phyloP scores from a whole-genome alignment of 64 coral and sea anemone species.

The Trachythela sp. region DNA sequence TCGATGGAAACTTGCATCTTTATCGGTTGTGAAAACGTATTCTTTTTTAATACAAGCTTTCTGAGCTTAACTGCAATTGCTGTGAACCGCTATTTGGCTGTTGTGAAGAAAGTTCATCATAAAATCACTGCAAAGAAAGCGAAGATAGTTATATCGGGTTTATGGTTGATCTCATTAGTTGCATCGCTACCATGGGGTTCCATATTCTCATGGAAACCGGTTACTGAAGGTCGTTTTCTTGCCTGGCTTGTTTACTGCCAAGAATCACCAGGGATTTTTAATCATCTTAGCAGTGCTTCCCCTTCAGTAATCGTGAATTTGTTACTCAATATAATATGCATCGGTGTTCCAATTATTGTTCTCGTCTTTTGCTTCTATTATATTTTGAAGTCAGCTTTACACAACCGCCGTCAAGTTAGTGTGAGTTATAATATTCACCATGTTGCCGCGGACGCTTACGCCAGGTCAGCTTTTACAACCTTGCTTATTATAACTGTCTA shows the following conservation, averaged over 20 bases:
- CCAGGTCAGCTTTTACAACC: slow-evolving; percentile 51
- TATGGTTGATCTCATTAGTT: slow-evolving; percentile 48
- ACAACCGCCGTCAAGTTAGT: slow-evolving; percentile 32
- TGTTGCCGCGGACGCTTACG: slow-evolving; percentile 34
- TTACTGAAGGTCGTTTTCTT: slow-evolving; percentile 16
- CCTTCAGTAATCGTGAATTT: not conserved
- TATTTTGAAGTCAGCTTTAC: slow-evolving; percentile 45
- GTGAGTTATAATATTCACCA: slow-evolving; percentile 47
- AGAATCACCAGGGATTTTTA: not conserved
- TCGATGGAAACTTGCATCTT: slow-evolving; percentile 35
- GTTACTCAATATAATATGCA: slow-evolving; percentile 1
- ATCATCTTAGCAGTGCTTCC: not conserved
- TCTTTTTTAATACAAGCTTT: slow-evolving; percentile 47
- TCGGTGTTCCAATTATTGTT: slow-evolving; percentile 20
- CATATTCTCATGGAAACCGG: not conserved
- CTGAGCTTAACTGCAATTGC: slow-evolving; percentile 50
- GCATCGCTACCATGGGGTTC: slow-evolving; percentile 49
- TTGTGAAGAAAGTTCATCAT: slow-evolving; percentile 54
- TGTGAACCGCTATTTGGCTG: slow-evolving; percentile 57
- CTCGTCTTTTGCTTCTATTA: slow-evolving; percentile 28
- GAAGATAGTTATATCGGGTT: slow-evolving; percentile 25
- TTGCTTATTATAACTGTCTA: slow-evolving; percentile 55
- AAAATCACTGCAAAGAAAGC: slow-evolving; percentile 28
- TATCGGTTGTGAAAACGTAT: slow-evolving; percentile 32
- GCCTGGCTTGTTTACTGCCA: slow-evolving; percentile 50